These are phyloP conservation scores for Procambarus virginalis DNA, from an alignment of 1,140 invertebrate species.

Conservation along the genomic window DNA sequence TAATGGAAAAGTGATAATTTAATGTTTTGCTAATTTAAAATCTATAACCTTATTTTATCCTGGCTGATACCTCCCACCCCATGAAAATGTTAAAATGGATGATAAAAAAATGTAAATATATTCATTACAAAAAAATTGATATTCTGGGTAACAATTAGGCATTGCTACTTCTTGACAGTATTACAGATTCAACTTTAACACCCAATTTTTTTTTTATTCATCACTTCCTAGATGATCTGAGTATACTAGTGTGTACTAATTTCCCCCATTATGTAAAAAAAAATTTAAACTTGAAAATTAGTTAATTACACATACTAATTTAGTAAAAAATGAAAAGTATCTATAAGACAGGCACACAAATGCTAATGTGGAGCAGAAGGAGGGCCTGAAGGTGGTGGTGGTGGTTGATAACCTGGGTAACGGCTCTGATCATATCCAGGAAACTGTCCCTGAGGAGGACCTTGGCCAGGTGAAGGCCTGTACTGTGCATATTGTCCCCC, in stretches of 20 bases:
- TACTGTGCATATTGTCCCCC: slow-evolving; percentile 70
- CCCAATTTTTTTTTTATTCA: too few species aligned
- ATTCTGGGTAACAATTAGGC: too few species aligned
- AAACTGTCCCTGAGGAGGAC: slow-evolving; percentile 77
- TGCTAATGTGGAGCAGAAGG: slow-evolving; percentile 63
- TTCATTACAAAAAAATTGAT: too few species aligned
- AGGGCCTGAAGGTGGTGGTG: slow-evolving; percentile 73
- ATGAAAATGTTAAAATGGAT: too few species aligned
- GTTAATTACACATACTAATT: background rate
- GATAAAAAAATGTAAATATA: too few species aligned
- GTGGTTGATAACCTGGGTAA: slow-evolving; percentile 75
- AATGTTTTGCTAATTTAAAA: too few species aligned
- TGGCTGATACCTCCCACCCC: too few species aligned
- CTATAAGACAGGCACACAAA: background rate
- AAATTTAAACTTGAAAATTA: background rate
- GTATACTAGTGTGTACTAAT: background rate
- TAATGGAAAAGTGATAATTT: too few species aligned
- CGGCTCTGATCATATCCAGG: slow-evolving; percentile 74
- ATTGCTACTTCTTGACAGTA: too few species aligned
- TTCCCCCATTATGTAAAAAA: background rate
- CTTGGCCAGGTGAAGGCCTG: slow-evolving; percentile 73
- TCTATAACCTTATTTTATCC: too few species aligned
- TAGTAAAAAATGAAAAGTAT: background rate
- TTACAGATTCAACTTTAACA: too few species aligned
- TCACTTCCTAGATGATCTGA: background rate